Evolutionary conservation across 2,797 vertebrate species (phyloP).

Genomic region (Mormyrops attenuatus): DNA sequence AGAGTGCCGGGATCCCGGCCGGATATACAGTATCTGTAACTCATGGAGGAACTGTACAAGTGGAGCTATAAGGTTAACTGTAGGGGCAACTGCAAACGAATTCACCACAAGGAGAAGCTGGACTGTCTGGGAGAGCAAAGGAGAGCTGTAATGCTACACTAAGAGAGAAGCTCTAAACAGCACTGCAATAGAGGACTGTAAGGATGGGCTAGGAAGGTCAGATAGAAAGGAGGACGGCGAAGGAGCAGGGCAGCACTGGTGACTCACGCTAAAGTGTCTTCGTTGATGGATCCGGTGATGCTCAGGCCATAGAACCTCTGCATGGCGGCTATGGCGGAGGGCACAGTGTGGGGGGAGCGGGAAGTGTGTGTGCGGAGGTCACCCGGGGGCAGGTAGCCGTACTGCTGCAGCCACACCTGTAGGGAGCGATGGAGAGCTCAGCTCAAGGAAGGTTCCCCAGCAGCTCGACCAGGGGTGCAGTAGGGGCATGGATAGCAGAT

Average conservation of each 20-base stretch:
- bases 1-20: not conserved
- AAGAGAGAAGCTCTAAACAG: not conserved
- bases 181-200: not conserved
- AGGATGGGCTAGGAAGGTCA: not conserved
- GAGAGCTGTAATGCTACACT: not conserved
- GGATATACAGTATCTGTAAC: not conserved
- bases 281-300: conserved; percentile 70
- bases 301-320: conserved; percentile 82
- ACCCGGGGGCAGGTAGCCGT: conserved; percentile 86
- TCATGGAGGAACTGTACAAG: not conserved
- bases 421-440: conserved; percentile 14
- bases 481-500: not conserved
- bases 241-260: not conserved
- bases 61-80: not conserved
- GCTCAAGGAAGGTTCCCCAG: conserved; percentile 1
- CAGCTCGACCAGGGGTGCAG: not conserved
- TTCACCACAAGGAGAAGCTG: not conserved
- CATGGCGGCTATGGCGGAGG: conserved; percentile 78
- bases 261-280: conserved; percentile 68
- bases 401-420: conserved; percentile 89
- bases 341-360: conserved; percentile 74
- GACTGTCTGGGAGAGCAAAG: not conserved
- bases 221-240: not conserved
- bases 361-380: conserved; percentile 79
- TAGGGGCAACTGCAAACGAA: not conserved